phyloP scores from a whole-genome alignment of 2,888 invertebrate genomes.

The Pemphredon lugubris region DNA sequence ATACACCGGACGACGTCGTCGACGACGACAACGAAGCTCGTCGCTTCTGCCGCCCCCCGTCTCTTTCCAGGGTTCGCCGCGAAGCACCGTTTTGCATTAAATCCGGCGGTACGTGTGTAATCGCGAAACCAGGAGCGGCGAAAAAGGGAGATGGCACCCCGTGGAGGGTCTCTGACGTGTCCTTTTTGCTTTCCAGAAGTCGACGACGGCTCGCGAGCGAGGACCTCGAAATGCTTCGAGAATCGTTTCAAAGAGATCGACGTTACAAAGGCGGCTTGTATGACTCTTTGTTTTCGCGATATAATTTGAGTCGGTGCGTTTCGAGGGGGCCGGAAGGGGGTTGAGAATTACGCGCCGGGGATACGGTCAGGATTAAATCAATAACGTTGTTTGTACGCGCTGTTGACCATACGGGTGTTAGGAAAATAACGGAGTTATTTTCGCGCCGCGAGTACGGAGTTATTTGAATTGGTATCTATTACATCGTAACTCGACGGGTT shows the following conservation, averaged over 20 bases:
- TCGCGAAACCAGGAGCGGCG: conserved; percentile 48
- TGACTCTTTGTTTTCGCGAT: too few species aligned
- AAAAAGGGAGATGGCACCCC: conserved; percentile 33
- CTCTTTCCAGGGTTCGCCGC: conserved; percentile 48
- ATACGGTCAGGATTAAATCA: conserved; percentile 53
- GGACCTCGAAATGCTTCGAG: too few species aligned
- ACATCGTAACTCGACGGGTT: too few species aligned
- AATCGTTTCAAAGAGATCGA: not conserved
- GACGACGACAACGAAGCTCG: conserved; percentile 14
- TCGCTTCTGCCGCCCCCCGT: not conserved
- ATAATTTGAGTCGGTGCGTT: too few species aligned
- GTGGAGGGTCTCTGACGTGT: conserved; percentile 42
- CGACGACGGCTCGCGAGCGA: too few species aligned
- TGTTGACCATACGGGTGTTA: conserved; percentile 55
- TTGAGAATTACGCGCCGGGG: too few species aligned
- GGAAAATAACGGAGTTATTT: conserved; percentile 54
- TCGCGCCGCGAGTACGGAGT: conserved; percentile 20
- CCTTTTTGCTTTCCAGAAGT: too few species aligned
- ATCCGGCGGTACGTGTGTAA: conserved; percentile 60
- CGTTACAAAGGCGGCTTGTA: too few species aligned
- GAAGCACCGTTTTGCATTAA: conserved; percentile 61
- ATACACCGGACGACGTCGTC: conserved; percentile 13
- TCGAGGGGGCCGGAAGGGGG: too few species aligned
- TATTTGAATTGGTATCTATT: too few species aligned
- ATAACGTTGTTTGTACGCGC: conserved; percentile 47